phyloP scores from a whole-genome alignment of 2,888 invertebrate genomes.

The Timandra comae region DNA sequence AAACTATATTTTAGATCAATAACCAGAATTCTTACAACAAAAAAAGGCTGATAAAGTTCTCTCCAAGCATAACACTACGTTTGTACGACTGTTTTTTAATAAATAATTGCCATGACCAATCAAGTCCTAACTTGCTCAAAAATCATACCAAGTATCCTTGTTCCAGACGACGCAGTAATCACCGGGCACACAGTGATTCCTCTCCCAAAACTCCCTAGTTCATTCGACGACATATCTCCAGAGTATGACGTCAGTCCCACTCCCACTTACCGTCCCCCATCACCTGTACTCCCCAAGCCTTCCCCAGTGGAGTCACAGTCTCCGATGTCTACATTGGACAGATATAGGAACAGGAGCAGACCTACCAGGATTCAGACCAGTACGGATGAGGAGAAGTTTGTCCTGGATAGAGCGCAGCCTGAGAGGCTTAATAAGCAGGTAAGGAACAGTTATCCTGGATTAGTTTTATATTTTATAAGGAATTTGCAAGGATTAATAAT shows the following conservation, averaged over 20 bases:
- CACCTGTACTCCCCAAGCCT: conserved; percentile 52
- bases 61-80: too few species aligned
- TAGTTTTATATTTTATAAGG: too few species aligned
- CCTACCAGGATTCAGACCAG: conserved; percentile 55
- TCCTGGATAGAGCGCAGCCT: conserved; percentile 80
- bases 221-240: conserved; percentile 59
- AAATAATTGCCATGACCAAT: too few species aligned
- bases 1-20: too few species aligned
- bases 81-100: too few species aligned
- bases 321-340: conserved; percentile 67
- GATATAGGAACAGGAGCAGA: conserved; percentile 61
- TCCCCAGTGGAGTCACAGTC: conserved; percentile 41
- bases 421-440: conserved; percentile 75
- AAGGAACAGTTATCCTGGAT: conserved; percentile 1
- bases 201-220: conserved; percentile 78
- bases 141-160: too few species aligned
- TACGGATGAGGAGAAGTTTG: conserved; percentile 81
- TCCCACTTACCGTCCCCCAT: conserved; percentile 51
- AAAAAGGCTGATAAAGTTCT: too few species aligned
- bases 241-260: conserved; percentile 47
- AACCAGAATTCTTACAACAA: too few species aligned
- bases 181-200: conserved; percentile 80
- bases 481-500: too few species aligned
- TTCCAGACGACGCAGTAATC: conserved; percentile 77
- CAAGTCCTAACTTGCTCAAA: too few species aligned